Base-by-base conservation (phyloP, 2,888 invertebrate species). In the Nysson spinosus region DNA sequence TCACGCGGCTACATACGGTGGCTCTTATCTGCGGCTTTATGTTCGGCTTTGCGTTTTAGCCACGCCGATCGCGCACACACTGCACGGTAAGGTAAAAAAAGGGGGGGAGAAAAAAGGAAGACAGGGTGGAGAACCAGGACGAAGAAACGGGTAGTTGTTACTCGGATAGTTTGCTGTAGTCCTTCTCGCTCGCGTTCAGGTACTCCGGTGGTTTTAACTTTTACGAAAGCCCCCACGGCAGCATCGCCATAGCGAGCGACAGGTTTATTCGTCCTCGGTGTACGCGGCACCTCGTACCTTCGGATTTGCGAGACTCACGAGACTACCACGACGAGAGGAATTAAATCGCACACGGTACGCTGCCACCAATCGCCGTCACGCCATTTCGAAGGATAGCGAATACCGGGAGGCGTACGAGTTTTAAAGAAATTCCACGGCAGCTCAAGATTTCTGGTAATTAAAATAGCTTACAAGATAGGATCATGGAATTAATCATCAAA, bases 11-110 rank as follows among this genome's bases (percentile, higher is more conserved):
- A 64, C 69, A 71, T 79, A 65, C 81, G 76, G 79, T 79, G 78
- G 79, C 80, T 81, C 80, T 84, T 84, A 83, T 84, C 84, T 81
- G 80, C 75, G 77, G 79, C 83, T 84, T 83, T 84, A 83, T 82
- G 83, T 77, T 80, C 81, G 78, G 81, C 83, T 84, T 83, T 83
- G 78, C 83, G 82, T 79, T 80, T 79, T 72, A 50, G 58, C 72
- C 64, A 51, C 57, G 70, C 66, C 62, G 66, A 72, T 70, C 73
- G 69, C 47, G 32, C 28, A 50, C 44, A 14, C 24, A 24, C 9
- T 12, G n/a, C 44, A 20, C 9, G 9, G 11, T 9, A 20, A 2
- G 5, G n/a, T 9, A 20, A 20, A 14, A 51, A 49, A 30, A 46
- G 35, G 30, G 42, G 6, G 14, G 16, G 14, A 57, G 55, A 52